phyloP scores from a whole-genome alignment of 2,797 vertebrate species.

The Pseudochromis fuscus region DNA sequence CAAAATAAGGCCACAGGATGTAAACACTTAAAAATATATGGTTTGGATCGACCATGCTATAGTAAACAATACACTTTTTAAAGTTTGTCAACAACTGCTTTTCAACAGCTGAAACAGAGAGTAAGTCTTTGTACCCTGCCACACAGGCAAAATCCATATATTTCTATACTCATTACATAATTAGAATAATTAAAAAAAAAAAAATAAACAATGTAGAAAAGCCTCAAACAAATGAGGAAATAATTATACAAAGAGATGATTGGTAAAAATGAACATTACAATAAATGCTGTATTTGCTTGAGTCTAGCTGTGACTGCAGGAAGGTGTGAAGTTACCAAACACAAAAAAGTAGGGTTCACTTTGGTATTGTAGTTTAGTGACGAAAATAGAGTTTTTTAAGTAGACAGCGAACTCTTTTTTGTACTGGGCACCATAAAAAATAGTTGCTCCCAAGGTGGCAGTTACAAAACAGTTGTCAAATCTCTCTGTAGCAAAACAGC shows the following conservation, averaged over 20 bases:
- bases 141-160: constrained; percentile 8
- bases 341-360: constrained; percentile 7
- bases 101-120: constrained; percentile 4
- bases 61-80: constrained; percentile 57
- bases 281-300: constrained; percentile 36
- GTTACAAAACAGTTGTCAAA: constrained; percentile 27
- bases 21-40: constrained; percentile 51
- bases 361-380: neutral
- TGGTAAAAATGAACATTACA: neutral
- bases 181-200: constrained; percentile 20
- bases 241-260: neutral
- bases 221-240: constrained; percentile 14
- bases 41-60: constrained; percentile 36
- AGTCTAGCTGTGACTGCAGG: constrained; percentile 16
- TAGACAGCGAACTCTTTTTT: constrained; percentile 23
- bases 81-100: constrained; percentile 15
- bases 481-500: constrained; percentile 30
- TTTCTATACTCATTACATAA: constrained; percentile 16
- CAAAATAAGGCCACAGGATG: constrained; percentile 52
- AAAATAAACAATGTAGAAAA: neutral
- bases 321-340: constrained; percentile 11
- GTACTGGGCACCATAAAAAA: constrained; percentile 29
- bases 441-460: neutral
- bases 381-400: neutral
- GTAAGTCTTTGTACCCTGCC: constrained; percentile 12